These are phyloP conservation scores for Phoxinus dragarum DNA, from an alignment of 2,797 vertebrate genomes.

Conservation along the genomic window DNA sequence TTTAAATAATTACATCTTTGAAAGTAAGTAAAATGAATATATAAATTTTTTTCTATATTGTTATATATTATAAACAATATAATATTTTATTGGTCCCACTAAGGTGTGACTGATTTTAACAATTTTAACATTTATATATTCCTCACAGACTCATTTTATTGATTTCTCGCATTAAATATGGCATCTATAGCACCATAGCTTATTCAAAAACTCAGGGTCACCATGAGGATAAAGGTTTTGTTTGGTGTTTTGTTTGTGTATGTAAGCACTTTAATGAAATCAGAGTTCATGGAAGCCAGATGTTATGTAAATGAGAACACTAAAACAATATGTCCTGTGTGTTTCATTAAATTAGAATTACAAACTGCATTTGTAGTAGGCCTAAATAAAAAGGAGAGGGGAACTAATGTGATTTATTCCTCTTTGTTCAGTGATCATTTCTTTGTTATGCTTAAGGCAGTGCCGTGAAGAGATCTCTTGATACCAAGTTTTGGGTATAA, in stretches of 20 bases:
- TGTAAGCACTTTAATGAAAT: neutral
- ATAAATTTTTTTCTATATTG: no score
- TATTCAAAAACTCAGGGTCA: neutral
- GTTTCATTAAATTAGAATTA: conserved; percentile 60
- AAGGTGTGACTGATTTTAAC: no score
- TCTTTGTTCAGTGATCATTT: conserved; percentile 41
- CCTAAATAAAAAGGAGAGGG: conserved; percentile 9
- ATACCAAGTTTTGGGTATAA: conserved; percentile 38
- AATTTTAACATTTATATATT: neutral
- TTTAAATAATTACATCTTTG: neutral
- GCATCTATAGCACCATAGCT: neutral
- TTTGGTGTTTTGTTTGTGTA: neutral
- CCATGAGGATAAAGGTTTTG: neutral
- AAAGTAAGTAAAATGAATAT: neutral
- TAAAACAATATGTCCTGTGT: conserved; percentile 63
- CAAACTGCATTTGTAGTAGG: conserved; percentile 53
- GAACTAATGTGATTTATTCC: conserved; percentile 48
- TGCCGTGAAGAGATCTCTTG: conserved; percentile 47
- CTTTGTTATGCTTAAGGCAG: conserved; percentile 34
- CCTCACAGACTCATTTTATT: neutral
- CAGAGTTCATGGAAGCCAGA: conserved; percentile 63
- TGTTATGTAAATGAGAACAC: conserved; percentile 70
- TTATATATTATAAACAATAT: no score
- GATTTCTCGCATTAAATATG: neutral
- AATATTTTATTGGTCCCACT: neutral